Conservation (phyloP, 2,888 invertebrate species). For the Lapara coniferarum region DNA sequence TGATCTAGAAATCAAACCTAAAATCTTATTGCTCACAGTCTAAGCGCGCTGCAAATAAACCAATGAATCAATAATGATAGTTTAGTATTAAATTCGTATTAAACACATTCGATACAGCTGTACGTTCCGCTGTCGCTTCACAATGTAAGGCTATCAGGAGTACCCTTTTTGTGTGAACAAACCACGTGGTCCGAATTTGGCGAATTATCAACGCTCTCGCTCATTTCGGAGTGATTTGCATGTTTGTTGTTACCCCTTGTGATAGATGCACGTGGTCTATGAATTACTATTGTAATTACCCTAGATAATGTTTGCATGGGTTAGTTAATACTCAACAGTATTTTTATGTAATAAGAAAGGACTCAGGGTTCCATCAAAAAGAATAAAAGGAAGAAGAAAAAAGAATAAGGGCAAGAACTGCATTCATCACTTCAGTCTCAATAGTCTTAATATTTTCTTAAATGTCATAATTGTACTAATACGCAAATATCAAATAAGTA, state of each 20-base stretch:
- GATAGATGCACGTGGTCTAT: slow-evolving; percentile 57
- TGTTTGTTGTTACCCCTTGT: slow-evolving; percentile 58
- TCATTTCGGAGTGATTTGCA: slow-evolving; percentile 79
- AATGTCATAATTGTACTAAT: too few species aligned
- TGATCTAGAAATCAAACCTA: too few species aligned
- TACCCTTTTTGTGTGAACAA: slow-evolving; percentile 65
- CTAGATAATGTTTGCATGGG: neutral
- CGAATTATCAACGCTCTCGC: slow-evolving; percentile 74
- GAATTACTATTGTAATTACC: neutral
- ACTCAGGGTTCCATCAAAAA: too few species aligned
- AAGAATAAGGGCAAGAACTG: too few species aligned
- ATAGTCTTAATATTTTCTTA: too few species aligned
- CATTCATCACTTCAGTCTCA: too few species aligned
- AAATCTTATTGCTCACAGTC: too few species aligned
- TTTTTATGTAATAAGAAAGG: too few species aligned
- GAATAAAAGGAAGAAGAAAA: too few species aligned
- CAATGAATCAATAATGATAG: neutral
- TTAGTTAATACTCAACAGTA: too few species aligned
- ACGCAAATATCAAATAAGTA: too few species aligned
- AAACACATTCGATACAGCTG: slow-evolving; percentile 13
- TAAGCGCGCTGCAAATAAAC: neutral
- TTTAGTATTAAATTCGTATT: neutral
- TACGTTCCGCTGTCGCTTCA: slow-evolving; percentile 12
- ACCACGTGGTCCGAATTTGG: slow-evolving; percentile 72
- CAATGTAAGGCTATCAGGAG: slow-evolving; percentile 13